Conservation (phyloP, 30 jellyfish, hydroid and myxozoan genomes). For the Turritopsis rubra region DNA sequence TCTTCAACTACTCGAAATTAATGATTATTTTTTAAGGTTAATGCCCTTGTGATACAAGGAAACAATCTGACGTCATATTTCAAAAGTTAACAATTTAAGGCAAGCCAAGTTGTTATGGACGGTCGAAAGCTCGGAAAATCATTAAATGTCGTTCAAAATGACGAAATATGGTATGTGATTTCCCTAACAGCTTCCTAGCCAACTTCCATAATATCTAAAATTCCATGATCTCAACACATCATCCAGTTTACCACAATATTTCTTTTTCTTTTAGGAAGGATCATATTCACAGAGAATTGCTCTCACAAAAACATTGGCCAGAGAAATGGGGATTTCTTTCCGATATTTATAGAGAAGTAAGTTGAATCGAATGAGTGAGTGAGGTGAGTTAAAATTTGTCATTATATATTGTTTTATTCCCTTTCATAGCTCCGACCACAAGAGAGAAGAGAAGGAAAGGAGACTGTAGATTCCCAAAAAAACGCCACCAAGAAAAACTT, state of each 20-base stretch:
- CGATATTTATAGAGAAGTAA: constrained; percentile 71
- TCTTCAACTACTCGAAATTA: neutral
- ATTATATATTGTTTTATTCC: too few species aligned
- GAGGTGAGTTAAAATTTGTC: neutral
- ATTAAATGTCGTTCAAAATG: constrained; percentile 61
- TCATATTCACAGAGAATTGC: constrained; percentile 57
- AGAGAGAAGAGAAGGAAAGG: constrained; percentile 5
- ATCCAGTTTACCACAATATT: too few species aligned
- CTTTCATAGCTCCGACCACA: constrained; percentile 1
- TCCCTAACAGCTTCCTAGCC: neutral
- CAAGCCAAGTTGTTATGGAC: constrained; percentile 18
- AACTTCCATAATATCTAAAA: too few species aligned
- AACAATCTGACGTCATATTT: constrained; percentile 28
- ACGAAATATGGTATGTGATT: constrained; percentile 65
- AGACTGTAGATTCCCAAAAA: neutral
- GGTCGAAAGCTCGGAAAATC: constrained; percentile 39
- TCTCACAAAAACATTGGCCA: constrained; percentile 78
- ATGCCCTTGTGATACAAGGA: neutral
- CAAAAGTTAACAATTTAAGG: neutral
- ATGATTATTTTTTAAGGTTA: neutral
- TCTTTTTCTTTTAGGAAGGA: constrained; percentile 58
- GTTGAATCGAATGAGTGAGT: neutral
- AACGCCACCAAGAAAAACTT: constrained; percentile 30
- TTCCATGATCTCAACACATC: too few species aligned
- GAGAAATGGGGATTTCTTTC: constrained; percentile 88